Percentiles rank a stretch among this genome's conserved stretches.
Conservation (phyloP, 2,113 vertebrate genomes). For the Antechinus flavipes region DNA sequence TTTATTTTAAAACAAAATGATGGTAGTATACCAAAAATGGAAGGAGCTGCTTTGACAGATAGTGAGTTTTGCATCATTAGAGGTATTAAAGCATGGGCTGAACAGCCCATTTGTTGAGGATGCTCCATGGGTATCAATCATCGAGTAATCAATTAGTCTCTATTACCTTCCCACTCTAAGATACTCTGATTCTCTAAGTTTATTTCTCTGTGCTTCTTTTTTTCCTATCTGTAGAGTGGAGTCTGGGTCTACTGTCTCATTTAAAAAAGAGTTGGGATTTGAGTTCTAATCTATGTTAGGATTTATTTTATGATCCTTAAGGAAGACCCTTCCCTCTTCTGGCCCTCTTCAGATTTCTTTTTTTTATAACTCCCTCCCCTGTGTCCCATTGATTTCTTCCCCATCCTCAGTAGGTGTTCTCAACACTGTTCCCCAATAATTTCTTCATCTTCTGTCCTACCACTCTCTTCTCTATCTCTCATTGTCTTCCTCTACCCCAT, state of each 20-base stretch:
- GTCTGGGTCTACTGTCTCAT: not conserved
- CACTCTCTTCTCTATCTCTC: not conserved
- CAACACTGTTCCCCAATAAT: not conserved
- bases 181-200: not conserved
- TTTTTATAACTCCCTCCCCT: not conserved
- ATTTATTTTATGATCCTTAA: not conserved
- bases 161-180: not conserved
- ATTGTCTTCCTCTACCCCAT: not conserved
- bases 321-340: not conserved
- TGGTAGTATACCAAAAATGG: not conserved
- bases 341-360: not conserved
- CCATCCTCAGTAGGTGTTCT: not conserved
- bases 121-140: not conserved
- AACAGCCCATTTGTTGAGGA: not conserved
- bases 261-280: not conserved
- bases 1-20: not conserved
- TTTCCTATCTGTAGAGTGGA: constrained; percentile 18
- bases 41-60: not conserved
- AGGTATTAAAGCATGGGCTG: not conserved
- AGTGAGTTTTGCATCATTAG: not conserved
- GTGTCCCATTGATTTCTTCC: not conserved
- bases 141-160: not conserved
- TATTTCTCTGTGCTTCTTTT: constrained; percentile 7
- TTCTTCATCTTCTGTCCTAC: not conserved
- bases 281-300: not conserved